These are phyloP conservation scores for Suricata suricatta DNA, from an alignment of 2,113 vertebrate genomes.

Conservation along the genomic window DNA sequence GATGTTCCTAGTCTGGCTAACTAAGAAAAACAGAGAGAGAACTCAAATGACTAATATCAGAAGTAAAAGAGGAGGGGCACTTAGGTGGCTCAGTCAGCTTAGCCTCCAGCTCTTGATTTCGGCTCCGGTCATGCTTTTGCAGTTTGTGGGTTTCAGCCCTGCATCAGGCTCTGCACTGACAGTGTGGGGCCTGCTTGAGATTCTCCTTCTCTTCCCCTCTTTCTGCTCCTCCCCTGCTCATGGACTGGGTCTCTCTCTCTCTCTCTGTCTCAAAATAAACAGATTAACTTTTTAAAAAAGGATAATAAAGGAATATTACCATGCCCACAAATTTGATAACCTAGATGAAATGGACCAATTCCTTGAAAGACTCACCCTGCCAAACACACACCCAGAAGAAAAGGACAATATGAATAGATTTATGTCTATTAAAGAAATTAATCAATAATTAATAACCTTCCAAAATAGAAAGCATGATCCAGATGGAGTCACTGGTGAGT, in stretches of 20 bases:
- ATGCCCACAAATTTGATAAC: neutral
- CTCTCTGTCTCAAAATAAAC: no score
- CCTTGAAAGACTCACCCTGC: neutral
- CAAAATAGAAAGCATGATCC: neutral
- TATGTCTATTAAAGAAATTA: neutral
- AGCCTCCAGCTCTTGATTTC: no score
- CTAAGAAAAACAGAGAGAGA: neutral
- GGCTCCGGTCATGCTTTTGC: no score
- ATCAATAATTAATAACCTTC: neutral
- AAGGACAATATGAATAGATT: neutral
- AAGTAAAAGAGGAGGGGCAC: neutral
- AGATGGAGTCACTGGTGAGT: neutral
- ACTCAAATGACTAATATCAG: neutral
- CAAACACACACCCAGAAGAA: neutral
- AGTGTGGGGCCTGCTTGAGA: no score
- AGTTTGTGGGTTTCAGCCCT: no score
- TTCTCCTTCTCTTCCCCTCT: no score
- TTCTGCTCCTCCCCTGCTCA: no score
- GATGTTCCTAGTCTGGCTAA: neutral
- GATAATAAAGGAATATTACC: neutral
- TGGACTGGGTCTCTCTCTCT: no score
- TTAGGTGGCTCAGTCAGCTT: no score
- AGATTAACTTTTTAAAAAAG: neutral
- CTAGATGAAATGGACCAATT: neutral
- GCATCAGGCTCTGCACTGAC: no score